Conservation (phyloP, 2,888 invertebrate species). For the Frankliniella fusca region DNA sequence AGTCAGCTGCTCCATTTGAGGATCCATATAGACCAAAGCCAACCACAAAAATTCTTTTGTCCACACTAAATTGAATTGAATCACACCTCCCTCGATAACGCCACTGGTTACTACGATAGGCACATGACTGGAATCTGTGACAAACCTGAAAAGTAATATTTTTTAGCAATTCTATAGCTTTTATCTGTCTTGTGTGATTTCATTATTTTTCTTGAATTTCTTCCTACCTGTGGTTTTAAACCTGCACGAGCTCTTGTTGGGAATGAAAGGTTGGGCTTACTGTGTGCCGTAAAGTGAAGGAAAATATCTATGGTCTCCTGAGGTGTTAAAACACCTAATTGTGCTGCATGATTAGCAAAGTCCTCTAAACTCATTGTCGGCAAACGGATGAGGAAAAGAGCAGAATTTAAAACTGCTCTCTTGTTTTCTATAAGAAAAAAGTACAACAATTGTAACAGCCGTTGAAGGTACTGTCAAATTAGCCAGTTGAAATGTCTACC, state of each 20-base stretch:
- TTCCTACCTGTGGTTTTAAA: conserved; percentile 74
- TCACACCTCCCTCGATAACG: conserved; percentile 93
- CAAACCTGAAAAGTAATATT: conserved; percentile 63
- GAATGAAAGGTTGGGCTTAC: conserved; percentile 78
- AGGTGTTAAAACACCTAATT: conserved; percentile 83
- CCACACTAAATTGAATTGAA: conserved; percentile 94
- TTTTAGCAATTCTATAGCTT: conserved; percentile 4
- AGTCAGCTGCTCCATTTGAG: conserved; percentile 92
- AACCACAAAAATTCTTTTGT: conserved; percentile 90
- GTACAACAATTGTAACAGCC: background rate
- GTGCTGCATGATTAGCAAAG: conserved; percentile 92
- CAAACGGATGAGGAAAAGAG: conserved; percentile 83
- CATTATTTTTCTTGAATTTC: conserved; percentile 25
- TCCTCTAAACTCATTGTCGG: conserved; percentile 92
- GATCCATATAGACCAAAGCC: conserved; percentile 95
- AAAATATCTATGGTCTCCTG: conserved; percentile 94
- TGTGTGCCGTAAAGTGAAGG: conserved; percentile 86
- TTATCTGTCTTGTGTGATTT: background rate
- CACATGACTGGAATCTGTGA: conserved; percentile 93
- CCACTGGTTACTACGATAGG: conserved; percentile 96
- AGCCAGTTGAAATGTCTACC: background rate
- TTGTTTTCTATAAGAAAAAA: conserved; percentile 58
- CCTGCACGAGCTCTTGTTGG: conserved; percentile 79
- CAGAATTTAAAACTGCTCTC: conserved; percentile 67
- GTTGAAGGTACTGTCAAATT: background rate